phyloP scores from a whole-genome alignment of 2,888 invertebrate genomes.

The Phortica okadai region DNA sequence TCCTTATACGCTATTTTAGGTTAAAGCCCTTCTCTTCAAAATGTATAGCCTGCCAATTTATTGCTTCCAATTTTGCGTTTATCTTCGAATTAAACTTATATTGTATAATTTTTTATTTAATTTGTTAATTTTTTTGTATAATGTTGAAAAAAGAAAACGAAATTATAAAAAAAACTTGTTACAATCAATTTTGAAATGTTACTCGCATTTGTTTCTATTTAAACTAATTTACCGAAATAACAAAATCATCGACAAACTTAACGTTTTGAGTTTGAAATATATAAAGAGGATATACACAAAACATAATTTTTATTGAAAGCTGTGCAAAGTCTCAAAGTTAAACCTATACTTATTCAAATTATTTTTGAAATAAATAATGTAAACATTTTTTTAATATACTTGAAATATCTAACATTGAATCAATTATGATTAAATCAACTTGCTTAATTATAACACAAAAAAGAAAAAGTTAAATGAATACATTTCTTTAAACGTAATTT shows the following conservation, averaged over 20 bases:
- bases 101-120: not conserved
- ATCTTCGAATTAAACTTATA: conserved; percentile 20
- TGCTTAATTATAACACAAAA: not conserved
- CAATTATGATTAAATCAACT: conserved; percentile 2
- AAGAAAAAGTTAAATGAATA: not conserved
- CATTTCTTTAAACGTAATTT: not conserved
- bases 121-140: not conserved
- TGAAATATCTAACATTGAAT: conserved; percentile 9
- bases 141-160: not conserved
- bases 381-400: conserved; percentile 27
- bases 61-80: conserved; percentile 19
- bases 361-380: conserved; percentile 45
- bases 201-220: conserved; percentile 49
- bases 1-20: conserved; percentile 56
- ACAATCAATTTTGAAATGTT: conserved; percentile 48
- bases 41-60: conserved; percentile 1
- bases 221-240: not conserved
- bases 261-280: conserved; percentile 1
- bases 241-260: not conserved
- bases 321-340: conserved; percentile 69
- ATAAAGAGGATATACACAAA: conserved; percentile 1
- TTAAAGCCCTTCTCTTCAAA: not conserved
- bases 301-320: conserved; percentile 53
- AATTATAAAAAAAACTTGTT: not conserved
- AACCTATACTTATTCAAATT: conserved; percentile 60